Conservation (phyloP, 1,140 invertebrate species). For the Leptinotarsa lineolata region DNA sequence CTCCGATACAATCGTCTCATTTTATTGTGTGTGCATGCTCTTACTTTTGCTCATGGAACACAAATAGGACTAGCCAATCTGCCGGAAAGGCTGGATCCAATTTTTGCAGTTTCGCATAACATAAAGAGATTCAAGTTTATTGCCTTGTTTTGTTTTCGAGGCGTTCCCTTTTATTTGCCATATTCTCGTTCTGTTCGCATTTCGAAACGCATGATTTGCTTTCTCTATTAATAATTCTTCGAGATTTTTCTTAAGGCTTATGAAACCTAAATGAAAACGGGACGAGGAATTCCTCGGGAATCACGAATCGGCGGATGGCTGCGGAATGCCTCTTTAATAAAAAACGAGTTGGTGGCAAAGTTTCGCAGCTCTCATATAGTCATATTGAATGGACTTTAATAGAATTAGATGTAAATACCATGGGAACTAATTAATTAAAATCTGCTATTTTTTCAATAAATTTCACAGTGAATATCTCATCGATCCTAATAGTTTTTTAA, state of each 20-base stretch:
- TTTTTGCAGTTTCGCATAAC: conserved; percentile 30
- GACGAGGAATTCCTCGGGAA: neutral
- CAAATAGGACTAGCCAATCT: conserved; percentile 27
- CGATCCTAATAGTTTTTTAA: too few relatives aligned
- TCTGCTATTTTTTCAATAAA: too few relatives aligned
- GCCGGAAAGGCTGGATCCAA: conserved; percentile 26
- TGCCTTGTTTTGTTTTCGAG: conserved; percentile 31
- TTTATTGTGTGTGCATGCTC: conserved; percentile 19
- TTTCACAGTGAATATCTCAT: too few relatives aligned
- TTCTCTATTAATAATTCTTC: conserved; percentile 20
- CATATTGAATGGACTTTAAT: too few relatives aligned
- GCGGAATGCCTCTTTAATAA: neutral
- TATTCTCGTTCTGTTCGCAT: conserved; percentile 20
- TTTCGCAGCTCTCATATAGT: too few relatives aligned
- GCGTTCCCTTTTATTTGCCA: conserved; percentile 28
- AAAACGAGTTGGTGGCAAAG: neutral
- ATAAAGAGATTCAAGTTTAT: conserved; percentile 32
- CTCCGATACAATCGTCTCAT: conserved; percentile 11
- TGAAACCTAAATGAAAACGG: conserved; percentile 10
- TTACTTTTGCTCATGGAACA: conserved; percentile 28
- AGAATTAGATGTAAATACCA: too few relatives aligned
- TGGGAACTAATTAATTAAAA: too few relatives aligned
- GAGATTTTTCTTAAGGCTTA: conserved; percentile 12
- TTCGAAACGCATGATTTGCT: conserved; percentile 30
- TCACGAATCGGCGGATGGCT: neutral